Conservation (phyloP, 2,888 invertebrate genomes). For the Conops quadrifasciatus region DNA sequence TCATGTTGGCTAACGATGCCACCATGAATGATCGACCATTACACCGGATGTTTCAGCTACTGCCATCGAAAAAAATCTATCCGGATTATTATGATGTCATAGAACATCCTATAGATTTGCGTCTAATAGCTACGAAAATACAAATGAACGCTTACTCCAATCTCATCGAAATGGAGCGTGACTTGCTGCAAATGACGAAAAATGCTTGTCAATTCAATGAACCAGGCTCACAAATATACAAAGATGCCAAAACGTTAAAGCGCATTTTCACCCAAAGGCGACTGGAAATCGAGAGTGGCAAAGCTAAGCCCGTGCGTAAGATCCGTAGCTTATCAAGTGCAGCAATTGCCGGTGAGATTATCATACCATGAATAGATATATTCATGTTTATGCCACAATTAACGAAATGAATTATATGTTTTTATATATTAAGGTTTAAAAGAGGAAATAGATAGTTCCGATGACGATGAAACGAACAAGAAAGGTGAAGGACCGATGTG, state of each 20-base stretch:
- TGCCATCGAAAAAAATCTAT: constrained; percentile 91
- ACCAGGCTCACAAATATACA: constrained; percentile 95
- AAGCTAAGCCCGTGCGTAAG: constrained; percentile 66
- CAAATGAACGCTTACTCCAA: constrained; percentile 82
- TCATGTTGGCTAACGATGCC: constrained; percentile 85
- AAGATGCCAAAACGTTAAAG: constrained; percentile 89
- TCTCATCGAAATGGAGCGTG: constrained; percentile 86
- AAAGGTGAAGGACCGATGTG: constrained; percentile 83
- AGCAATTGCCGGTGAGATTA: constrained; percentile 51
- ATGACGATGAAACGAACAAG: constrained; percentile 70
- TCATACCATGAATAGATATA: neutral
- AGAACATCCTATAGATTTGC: constrained; percentile 92
- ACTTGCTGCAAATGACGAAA: constrained; percentile 87
- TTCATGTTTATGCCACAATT: no score
- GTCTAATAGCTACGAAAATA: constrained; percentile 90
- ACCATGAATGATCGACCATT: constrained; percentile 77
- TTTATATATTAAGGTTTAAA: constrained; percentile 64
- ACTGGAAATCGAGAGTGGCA: constrained; percentile 77
- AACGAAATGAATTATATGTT: no score
- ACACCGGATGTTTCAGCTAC: constrained; percentile 86
- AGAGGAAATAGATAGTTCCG: constrained; percentile 71
- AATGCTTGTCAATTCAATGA: constrained; percentile 98
- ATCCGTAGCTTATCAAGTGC: constrained; percentile 53
- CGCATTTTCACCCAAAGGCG: constrained; percentile 74
- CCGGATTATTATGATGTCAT: constrained; percentile 96